Base-by-base conservation (phyloP, 2,888 invertebrate genomes). In the Schizotus pectinicornis region DNA sequence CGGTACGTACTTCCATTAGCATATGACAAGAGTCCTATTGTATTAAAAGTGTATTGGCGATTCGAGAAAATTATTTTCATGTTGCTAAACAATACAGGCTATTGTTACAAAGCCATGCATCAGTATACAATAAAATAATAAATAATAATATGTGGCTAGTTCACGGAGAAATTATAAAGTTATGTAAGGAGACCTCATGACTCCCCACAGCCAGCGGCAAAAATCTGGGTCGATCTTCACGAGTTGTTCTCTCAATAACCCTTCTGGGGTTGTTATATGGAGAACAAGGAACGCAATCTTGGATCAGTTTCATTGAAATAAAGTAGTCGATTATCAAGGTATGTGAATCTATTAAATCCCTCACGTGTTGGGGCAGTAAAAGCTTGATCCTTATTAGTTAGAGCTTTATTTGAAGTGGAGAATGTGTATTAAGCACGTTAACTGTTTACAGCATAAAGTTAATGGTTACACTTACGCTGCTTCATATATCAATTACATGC, bases 11-110 rank as follows among this genome's bases (percentile, higher is more conserved):
- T 63, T 67, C 67, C 69, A 78, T 78, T 77, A 75, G 71, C 77
- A 78, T 78, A 77, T 70, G 74, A 77, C 76, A 76, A 74, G 69
- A 72, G 73, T 66, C 69, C 75, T 74, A 77, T 77, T 77, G 77
- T 77, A 75, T 76, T 74, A 72, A 74, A 74, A 71, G 70, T 69
- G 73, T 74, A 75, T 74, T 73, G 75, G 72, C 74, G 69, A 73
- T 75, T 71, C 68, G 70, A 75, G 74, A 74, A 76, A 76, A 77
- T 77, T 74, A 77, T 77, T 76, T 77, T 76, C 75, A 66, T 74
- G 74, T 72, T 70, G 74, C 72, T 65, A 72, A 74, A 74, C 77
- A 74, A 75, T 77, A 74, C 76, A 65, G 62, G 61, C 74, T 67
- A 76, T 78, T 77, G 77, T 78, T 75, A 69, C 65, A 64, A 59